Conservation (phyloP, 1,140 invertebrate genomes). For the Drosophila asahinai region DNA sequence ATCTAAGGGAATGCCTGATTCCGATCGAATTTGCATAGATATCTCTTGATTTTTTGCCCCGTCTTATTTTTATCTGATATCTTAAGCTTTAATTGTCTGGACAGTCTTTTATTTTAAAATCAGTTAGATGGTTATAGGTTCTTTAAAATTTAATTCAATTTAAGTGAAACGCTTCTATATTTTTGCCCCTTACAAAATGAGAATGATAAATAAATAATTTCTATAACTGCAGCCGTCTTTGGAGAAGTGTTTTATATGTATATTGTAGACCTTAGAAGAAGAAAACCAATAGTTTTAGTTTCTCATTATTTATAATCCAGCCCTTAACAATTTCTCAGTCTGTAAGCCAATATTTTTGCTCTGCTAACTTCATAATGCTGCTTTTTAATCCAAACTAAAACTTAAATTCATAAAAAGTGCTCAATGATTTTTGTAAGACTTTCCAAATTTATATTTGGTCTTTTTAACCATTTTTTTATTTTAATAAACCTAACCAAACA, state of each 20-base stretch:
- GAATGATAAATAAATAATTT: not conserved
- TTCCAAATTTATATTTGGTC: conserved; percentile 40
- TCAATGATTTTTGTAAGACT: not conserved
- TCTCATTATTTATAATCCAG: not conserved
- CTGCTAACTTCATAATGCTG: conserved; percentile 23
- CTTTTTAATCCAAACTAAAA: not conserved
- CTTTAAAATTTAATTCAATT: not conserved
- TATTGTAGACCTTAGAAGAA: conserved; percentile 17
- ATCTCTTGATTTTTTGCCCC: not conserved
- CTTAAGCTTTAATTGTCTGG: not conserved
- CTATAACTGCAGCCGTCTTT: conserved; percentile 5
- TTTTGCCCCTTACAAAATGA: no score
- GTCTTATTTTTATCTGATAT: not conserved
- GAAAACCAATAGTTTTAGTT: not conserved
- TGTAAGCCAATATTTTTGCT: conserved; percentile 35
- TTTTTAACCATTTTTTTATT: not conserved
- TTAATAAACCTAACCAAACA: conserved; percentile 5
- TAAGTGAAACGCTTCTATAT: not conserved
- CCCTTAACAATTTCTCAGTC: conserved; percentile 35
- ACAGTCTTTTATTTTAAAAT: conserved; percentile 10
- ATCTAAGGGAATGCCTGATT: conserved; percentile 16
- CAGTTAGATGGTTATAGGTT: not conserved
- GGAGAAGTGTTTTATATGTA: conserved; percentile 27
- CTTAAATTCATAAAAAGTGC: conserved; percentile 16
- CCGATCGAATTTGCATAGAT: conserved; percentile 2